Percentiles rank a stretch among this genome's conserved stretches.
phyloP scores from a whole-genome alignment of 92 coral and sea anemone genomes.

The Pocillopora grandis region DNA sequence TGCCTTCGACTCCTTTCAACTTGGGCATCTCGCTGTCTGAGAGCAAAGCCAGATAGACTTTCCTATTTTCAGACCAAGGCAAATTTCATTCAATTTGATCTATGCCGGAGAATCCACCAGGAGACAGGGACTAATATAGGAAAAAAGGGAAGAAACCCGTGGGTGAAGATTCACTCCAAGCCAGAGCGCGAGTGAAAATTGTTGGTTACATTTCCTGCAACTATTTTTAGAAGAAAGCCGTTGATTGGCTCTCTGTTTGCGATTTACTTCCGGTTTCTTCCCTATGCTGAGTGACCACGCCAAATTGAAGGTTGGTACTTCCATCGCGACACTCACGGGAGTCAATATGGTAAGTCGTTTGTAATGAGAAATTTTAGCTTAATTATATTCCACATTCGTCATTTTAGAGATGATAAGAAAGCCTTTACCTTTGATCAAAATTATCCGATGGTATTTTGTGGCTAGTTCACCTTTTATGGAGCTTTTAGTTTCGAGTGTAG shows the following conservation, averaged over 20 bases:
- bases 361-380: not conserved
- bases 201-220: conserved; percentile 72
- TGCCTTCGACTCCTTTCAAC: conserved; percentile 64
- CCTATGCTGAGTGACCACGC: conserved; percentile 65
- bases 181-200: conserved; percentile 9
- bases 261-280: conserved; percentile 63
- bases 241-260: conserved; percentile 64
- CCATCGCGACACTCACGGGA: not conserved
- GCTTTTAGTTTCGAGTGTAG: not conserved
- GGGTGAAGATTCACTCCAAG: not conserved
- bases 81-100: not conserved
- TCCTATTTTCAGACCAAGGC: not conserved
- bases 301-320: conserved; percentile 28
- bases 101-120: not conserved
- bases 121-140: not conserved
- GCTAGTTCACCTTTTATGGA: not conserved
- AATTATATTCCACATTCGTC: not conserved
- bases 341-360: conserved; percentile 28
- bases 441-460: not conserved
- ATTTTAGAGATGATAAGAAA: not conserved
- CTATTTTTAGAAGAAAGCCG: conserved; percentile 64
- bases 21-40: conserved; percentile 60
- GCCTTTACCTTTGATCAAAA: not conserved
- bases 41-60: not conserved
- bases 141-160: not conserved